Evolutionary conservation across 2,888 invertebrate species (phyloP).

Genomic region (Cephus nigrinus): DNA sequence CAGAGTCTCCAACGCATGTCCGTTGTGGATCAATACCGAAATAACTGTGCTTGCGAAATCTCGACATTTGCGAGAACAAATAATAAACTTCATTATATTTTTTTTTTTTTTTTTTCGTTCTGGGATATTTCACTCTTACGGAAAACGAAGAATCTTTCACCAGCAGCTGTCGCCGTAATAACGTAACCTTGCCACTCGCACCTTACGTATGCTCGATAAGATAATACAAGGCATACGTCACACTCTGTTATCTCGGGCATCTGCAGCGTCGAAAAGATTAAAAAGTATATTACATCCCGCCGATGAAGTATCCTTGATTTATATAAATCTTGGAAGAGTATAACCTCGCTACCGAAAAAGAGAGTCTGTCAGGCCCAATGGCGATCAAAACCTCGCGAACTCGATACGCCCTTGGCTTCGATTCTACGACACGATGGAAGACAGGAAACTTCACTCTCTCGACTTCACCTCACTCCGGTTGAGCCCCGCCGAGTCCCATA

Average conservation of each 20-base stretch:
- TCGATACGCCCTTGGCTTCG: constrained; percentile 1
- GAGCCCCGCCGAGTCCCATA: neutral
- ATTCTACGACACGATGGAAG: neutral
- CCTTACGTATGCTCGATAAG: neutral
- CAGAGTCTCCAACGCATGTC: neutral
- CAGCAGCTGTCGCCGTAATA: neutral
- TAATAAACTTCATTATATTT: neutral
- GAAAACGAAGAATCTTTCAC: neutral
- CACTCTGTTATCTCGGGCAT: neutral
- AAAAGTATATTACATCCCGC: neutral
- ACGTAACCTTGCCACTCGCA: neutral
- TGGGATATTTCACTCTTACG: neutral
- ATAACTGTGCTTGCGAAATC: neutral
- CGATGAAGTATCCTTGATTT: neutral
- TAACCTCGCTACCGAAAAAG: neutral
- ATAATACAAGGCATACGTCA: neutral
- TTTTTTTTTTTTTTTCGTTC: neutral
- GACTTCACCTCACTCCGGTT: neutral
- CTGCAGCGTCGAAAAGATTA: neutral
- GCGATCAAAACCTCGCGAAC: constrained; percentile 2
- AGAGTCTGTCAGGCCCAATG: neutral
- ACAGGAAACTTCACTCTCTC: neutral
- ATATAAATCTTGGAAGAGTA: neutral
- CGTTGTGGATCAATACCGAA: neutral
- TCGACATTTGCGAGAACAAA: neutral